Conservation (phyloP, 2,797 vertebrate species). For the Melanotaenia maccullochi region DNA sequence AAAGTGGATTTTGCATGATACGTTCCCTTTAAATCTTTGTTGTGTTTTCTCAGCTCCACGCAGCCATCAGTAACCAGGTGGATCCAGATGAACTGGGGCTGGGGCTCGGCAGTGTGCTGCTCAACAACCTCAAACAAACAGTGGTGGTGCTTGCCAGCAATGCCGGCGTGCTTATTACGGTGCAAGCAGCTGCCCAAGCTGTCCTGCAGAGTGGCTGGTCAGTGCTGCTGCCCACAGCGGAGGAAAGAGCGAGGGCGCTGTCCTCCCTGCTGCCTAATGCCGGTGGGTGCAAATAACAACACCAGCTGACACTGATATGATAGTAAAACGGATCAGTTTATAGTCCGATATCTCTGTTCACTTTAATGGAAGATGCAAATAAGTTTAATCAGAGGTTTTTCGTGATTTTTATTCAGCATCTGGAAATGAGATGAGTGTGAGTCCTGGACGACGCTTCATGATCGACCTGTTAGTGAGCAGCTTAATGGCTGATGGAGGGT, state of each 20-base stretch:
- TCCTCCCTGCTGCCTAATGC: constrained; percentile 95
- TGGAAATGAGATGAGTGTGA: constrained; percentile 94
- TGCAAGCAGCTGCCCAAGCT: constrained; percentile 93
- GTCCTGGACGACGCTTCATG: constrained; percentile 98
- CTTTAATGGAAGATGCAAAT: neutral
- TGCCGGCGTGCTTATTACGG: constrained; percentile 92
- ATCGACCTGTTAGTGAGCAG: constrained; percentile 98
- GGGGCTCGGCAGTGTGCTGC: constrained; percentile 91
- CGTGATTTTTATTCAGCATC: constrained; percentile 81
- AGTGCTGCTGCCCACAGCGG: constrained; percentile 94
- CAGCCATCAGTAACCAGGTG: constrained; percentile 96
- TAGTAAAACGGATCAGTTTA: neutral
- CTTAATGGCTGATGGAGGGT: constrained; percentile 96
- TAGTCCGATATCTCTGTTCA: neutral
- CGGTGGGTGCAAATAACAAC: constrained; percentile 75
- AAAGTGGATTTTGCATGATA: too few species aligned
- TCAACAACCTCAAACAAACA: constrained; percentile 96
- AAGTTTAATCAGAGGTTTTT: neutral
- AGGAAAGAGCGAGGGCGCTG: constrained; percentile 93
- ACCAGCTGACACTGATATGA: neutral
- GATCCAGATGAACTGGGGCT: constrained; percentile 94
- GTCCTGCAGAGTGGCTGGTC: constrained; percentile 99
- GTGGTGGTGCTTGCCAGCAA: constrained; percentile 96
- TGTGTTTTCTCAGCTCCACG: constrained; percentile 87
- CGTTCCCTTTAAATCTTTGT: neutral